These are phyloP conservation scores for Drosophila lacicola DNA, from an alignment of 2,888 invertebrate genomes.

Conservation along the genomic window DNA sequence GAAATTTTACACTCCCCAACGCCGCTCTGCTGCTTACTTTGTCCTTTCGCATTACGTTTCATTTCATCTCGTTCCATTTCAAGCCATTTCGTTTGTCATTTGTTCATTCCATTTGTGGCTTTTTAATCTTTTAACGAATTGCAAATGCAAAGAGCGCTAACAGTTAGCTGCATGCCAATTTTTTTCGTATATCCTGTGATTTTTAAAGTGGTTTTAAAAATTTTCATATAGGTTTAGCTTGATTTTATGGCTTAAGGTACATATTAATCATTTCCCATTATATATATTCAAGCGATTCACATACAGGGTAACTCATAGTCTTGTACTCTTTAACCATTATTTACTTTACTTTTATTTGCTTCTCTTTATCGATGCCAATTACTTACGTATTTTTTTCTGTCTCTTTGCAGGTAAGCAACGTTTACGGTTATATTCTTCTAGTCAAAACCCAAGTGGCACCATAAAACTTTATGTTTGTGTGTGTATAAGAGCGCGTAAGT, in stretches of 20 bases:
- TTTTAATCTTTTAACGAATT: conserved; percentile 76
- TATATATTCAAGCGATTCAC: too few species aligned
- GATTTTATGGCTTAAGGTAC: too few species aligned
- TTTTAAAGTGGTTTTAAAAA: background rate
- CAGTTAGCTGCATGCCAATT: background rate
- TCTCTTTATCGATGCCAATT: too few species aligned
- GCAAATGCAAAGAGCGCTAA: conserved; percentile 46
- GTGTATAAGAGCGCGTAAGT: conserved; percentile 10
- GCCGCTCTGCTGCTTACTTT: conserved; percentile 26
- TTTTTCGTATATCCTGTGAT: background rate
- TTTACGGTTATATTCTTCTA: conserved; percentile 29
- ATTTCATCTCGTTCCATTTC: conserved; percentile 22
- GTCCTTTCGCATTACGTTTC: conserved; percentile 30
- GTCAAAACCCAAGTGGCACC: conserved; percentile 16
- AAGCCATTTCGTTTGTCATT: conserved; percentile 18
- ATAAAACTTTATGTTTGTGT: conserved; percentile 9
- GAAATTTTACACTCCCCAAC: conserved; percentile 67
- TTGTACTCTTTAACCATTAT: too few species aligned
- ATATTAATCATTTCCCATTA: too few species aligned
- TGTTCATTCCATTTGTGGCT: conserved; percentile 20
- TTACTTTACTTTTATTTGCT: too few species aligned
- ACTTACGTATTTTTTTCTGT: conserved; percentile 13
- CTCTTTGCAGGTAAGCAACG: conserved; percentile 69
- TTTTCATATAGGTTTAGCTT: too few species aligned
- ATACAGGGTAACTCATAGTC: too few species aligned